A percentile compares a stretch with the other conserved stretches of the same genome.
phyloP scores from a whole-genome alignment of 2,888 invertebrate genomes.

The Brachyptera putata region DNA sequence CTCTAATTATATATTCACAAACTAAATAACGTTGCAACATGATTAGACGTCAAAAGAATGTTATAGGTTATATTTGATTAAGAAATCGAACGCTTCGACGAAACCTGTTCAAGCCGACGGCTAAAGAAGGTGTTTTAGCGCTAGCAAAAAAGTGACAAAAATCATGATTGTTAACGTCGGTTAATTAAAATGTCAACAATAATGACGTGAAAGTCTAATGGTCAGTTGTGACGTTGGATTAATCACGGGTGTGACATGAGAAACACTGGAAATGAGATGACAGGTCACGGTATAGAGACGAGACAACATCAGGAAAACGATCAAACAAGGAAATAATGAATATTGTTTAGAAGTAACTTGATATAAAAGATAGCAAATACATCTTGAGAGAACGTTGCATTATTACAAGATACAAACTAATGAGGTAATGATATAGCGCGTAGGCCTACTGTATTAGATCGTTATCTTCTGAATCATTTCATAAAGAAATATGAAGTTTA shows the following conservation, averaged over 20 bases:
- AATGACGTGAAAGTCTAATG: background rate
- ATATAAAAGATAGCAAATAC: too few species aligned
- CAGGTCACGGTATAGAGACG: too few species aligned
- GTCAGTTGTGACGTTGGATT: background rate
- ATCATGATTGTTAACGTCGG: conserved; percentile 8
- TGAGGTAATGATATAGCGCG: too few species aligned
- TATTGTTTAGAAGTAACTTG: too few species aligned
- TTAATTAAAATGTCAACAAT: conserved; percentile 9
- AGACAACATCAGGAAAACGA: too few species aligned
- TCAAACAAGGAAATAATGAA: too few species aligned
- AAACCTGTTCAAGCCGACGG: conserved; percentile 3
- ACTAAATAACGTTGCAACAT: conserved; percentile 2
- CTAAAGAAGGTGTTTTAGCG: background rate
- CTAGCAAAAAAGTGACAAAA: conserved; percentile 8
- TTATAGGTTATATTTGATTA: conserved; percentile 6
- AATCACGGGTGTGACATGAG: conserved; percentile 1
- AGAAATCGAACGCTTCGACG: conserved; percentile 8
- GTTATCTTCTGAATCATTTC: too few species aligned
- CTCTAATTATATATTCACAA: conserved; percentile 9
- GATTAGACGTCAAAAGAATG: background rate
- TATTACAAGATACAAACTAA: too few species aligned
- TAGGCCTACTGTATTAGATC: too few species aligned
- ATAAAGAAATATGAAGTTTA: too few species aligned
- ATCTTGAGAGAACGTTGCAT: too few species aligned
- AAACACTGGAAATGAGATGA: too few species aligned